Evolutionary conservation across 2,888 invertebrate species (phyloP).

Genomic region (Branchellion lobata): DNA sequence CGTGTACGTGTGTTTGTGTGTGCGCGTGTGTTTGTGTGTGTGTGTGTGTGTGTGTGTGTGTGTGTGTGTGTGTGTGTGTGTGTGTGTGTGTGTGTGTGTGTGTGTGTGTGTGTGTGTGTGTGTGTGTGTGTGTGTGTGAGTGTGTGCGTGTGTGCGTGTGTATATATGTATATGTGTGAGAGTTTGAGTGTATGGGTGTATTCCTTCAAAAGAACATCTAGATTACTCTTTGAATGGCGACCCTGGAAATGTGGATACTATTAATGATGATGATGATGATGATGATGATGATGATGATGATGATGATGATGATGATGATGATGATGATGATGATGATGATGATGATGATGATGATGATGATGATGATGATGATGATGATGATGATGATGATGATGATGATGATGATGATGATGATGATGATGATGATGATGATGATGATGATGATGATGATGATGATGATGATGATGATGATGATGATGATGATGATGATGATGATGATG

Average conservation of each 20-base stretch:
- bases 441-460: conserved; percentile 26
- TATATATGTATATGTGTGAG: neutral
- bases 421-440: neutral
- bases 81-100: no score
- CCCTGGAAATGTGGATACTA: neutral
- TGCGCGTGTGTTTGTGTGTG: no score
- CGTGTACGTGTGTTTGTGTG: no score
- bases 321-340: conserved; percentile 13
- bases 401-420: conserved; percentile 15
- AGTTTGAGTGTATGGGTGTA: conserved; percentile 1
- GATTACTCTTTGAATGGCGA: no score
- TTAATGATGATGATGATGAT: neutral
- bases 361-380: neutral
- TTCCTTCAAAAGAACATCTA: no score
- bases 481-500: neutral
- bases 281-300: conserved; percentile 25
- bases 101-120: no score
- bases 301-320: neutral
- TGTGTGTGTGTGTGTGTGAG: conserved; percentile 37
- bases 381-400: conserved; percentile 12
- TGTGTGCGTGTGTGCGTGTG: neutral
- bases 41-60: no score
- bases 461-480: conserved; percentile 32
- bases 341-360: conserved; percentile 36
- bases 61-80: no score